These are phyloP conservation scores for Drosophila nr. fundita DNA, from an alignment of 2,888 invertebrate genomes.

Conservation along the genomic window DNA sequence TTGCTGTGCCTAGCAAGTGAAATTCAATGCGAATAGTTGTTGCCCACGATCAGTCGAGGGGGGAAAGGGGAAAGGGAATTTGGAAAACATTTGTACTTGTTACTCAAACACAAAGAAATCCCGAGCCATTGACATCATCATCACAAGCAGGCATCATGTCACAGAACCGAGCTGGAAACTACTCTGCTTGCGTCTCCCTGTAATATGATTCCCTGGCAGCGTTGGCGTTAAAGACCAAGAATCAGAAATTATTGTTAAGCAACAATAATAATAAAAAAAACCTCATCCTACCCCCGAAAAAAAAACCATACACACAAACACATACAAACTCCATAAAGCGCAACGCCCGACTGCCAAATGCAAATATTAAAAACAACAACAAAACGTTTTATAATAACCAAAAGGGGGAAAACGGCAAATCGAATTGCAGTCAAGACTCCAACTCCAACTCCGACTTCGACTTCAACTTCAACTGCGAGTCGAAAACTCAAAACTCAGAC, in stretches of 20 bases:
- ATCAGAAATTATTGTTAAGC: constrained; percentile 79
- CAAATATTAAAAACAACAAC: constrained; percentile 69
- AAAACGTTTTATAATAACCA: constrained; percentile 74
- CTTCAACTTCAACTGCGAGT: constrained; percentile 6
- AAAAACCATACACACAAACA: constrained; percentile 8
- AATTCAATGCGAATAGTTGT: constrained; percentile 71
- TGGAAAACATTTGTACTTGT: constrained; percentile 67
- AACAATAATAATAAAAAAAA: constrained; percentile 72
- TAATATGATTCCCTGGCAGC: constrained; percentile 61
- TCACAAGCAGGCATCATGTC: constrained; percentile 33
- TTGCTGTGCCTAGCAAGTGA: constrained; percentile 49
- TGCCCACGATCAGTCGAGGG: constrained; percentile 42
- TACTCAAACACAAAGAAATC: constrained; percentile 30
- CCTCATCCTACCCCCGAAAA: constrained; percentile 63
- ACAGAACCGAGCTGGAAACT: constrained; percentile 17
- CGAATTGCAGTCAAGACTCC: constrained; percentile 71
- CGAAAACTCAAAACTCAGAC: constrained; percentile 41
- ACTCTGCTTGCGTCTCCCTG: constrained; percentile 28
- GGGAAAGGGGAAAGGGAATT: constrained; percentile 36
- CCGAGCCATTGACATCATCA: constrained; percentile 66
- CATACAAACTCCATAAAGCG: constrained; percentile 59
- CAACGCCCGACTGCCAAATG: constrained; percentile 78
- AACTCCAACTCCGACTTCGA: not conserved
- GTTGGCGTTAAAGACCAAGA: constrained; percentile 69
- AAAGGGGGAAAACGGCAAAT: constrained; percentile 77